Evolutionary conservation across 2,888 invertebrate species (phyloP), one percentile per base, ranked within the genome.

Genomic region (Synanthedon vespiformis): DNA sequence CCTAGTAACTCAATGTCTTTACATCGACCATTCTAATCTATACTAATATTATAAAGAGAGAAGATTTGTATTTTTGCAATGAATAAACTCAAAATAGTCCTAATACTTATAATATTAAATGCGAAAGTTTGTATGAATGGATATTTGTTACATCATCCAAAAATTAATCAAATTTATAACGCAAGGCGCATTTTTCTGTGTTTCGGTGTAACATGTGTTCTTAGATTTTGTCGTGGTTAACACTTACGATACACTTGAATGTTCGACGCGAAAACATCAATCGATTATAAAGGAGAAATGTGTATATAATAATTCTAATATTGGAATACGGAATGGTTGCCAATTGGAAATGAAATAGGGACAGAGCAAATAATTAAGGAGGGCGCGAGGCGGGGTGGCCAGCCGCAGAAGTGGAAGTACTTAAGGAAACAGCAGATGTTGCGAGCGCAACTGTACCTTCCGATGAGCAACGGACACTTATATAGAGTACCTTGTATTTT

Each of bases 381-480:
- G 62, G 53, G 52, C 57, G 40, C 57, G 65, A 63, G 61, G 51
- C 51, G 51, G 40, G 40, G 50, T 40, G 52, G 49, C 63, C 66
- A 68, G 69, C 70, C 73, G 67, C 75, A 68, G 65, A 69, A 70
- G 68, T 61, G 67, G 61, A 65, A 68, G 74, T 56, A 51, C 76
- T 78, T 74, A 73, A 70, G 72, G 71, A 71, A 72, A 68, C 74
- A 70, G 68, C 73, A 74, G 77, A 72, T 77, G 70, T 65, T 67
- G 70, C 68, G 67, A 70, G 63, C 66, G 65, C 68, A 59, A 61
- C 59, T 57, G 48, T 64, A 60, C 61, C 64, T 55, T 61, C 58
- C 58, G 57, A 55, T 59, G 52, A 60, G 60, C 56, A 59, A 62
- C 57, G 57, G 54, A 51, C 13, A 52, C 13, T 61, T 50, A 34